Evolutionary conservation across 1,140 invertebrate species (phyloP).

Genomic region (Venustaconcha ellipsiformis): DNA sequence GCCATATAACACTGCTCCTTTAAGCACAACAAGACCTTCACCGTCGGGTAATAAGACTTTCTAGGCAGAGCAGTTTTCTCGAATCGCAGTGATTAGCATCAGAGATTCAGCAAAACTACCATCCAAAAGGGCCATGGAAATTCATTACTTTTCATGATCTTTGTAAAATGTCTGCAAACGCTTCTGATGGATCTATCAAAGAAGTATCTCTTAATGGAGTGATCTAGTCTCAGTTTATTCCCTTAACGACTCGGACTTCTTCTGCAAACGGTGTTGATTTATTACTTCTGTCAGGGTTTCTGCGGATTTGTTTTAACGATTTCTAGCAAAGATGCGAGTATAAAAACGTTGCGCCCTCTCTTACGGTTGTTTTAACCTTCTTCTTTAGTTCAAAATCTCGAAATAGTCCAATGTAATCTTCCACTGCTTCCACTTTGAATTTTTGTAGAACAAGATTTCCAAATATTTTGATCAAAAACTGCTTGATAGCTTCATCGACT

Average conservation of each 20-base stretch:
- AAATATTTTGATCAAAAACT: conserved; percentile 2
- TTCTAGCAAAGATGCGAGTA: conserved; percentile 5
- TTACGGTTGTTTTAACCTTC: background rate
- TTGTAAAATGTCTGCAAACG: background rate
- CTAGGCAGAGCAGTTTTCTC: background rate
- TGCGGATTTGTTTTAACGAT: background rate
- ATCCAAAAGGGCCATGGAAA: background rate
- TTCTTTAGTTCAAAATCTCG: conserved; percentile 24
- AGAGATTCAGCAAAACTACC: conserved; percentile 12
- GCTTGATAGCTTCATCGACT: conserved; percentile 10
- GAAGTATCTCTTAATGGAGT: background rate
- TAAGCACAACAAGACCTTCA: conserved; percentile 10
- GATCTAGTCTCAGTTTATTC: conserved; percentile 8
- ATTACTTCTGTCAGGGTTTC: background rate
- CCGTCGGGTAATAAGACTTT: conserved; percentile 7
- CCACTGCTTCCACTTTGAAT: background rate
- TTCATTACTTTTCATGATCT: background rate
- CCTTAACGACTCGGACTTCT: background rate
- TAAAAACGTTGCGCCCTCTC: background rate
- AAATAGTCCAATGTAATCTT: conserved; percentile 2
- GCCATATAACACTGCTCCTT: conserved; percentile 20
- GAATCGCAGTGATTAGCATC: background rate
- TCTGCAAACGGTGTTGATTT: background rate
- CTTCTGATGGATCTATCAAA: conserved; percentile 12
- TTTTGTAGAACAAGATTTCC: background rate